Evolutionary conservation across 2,113 vertebrate species (phyloP).

Genomic region (Chauna torquata): DNA sequence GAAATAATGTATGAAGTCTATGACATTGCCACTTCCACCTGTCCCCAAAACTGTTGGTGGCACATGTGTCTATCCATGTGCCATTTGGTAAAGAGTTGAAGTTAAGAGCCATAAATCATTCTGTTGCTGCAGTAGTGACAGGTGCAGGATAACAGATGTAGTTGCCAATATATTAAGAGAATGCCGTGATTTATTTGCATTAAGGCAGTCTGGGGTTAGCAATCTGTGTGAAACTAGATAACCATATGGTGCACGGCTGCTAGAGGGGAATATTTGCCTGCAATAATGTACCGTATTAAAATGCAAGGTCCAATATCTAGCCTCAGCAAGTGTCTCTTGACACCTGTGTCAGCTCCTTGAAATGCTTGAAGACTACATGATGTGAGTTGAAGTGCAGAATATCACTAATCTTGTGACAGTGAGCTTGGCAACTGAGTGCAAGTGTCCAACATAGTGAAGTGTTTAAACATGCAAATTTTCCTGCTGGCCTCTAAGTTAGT

Average conservation of each 20-base stretch:
- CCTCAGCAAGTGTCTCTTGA: constrained; percentile 57
- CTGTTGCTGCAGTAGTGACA: constrained; percentile 29
- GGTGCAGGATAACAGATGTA: constrained; percentile 66
- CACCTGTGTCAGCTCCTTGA: constrained; percentile 57
- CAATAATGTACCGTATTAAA: constrained; percentile 55
- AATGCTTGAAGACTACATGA: constrained; percentile 6
- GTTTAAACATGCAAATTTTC: background rate
- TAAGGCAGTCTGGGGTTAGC: constrained; percentile 55
- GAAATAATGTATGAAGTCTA: background rate
- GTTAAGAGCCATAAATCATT: constrained; percentile 62
- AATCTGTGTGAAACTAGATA: constrained; percentile 63
- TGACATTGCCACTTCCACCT: constrained; percentile 43
- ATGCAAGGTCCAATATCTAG: constrained; percentile 56
- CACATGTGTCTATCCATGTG: constrained; percentile 20
- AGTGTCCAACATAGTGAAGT: background rate
- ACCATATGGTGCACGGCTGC: constrained; percentile 70
- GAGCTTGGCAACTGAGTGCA: background rate
- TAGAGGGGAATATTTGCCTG: constrained; percentile 50
- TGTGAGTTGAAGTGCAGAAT: background rate
- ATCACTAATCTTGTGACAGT: constrained; percentile 15
- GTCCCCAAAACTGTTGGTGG: background rate
- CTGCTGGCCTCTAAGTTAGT: background rate
- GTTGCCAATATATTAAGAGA: constrained; percentile 38
- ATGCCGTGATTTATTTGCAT: constrained; percentile 69
- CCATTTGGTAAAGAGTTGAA: constrained; percentile 28